Base-by-base conservation (phyloP, 2,797 vertebrate species). In the Hirundo rustica region DNA sequence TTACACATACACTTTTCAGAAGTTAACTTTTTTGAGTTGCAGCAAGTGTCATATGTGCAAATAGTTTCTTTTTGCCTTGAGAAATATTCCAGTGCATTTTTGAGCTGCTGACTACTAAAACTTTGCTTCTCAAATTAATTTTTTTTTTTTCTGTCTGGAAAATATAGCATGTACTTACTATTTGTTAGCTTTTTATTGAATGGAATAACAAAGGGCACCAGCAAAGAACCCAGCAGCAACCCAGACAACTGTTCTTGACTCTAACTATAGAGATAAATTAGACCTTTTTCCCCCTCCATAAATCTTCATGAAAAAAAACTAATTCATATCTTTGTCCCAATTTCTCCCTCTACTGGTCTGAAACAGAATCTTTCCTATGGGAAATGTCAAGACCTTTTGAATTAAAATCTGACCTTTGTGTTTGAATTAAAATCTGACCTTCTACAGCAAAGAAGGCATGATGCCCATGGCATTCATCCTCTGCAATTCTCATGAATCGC, bases 301-400 rank as follows among this genome's bases (percentile, higher is more conserved):
- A 83, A 73, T 86, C 57, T 87, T 83, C 26, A 88, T 76, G 34
- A 87, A 88, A 92, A 57, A 57, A 22, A 32, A 42, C n/a, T 54
- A 40, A 67, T 87, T 85, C 65, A 55, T 53, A 81, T 83, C 32
- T 92, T 89, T 72, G 75, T 72, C 91, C 48, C 40, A 32, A 89
- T 92, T 90, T 65, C 92, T 89, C 61, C 89, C 77, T 72, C 96
- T 95, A 17, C 80, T 95, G 91, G 92, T 78, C 77, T 78, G 19
- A 85, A 88, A 71, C 9, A 86, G 83, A 95, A 97, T 87, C 53
- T 92, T 80, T 86, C 15, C 29, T 32, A 7, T 7, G 27, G 23
- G 58, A 66, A 81, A 70, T 79, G 62, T 76, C 73, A 95, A 91
- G 84, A 80, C 17, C 38, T 91, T 89, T 71, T 42, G 4, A 36